phyloP scores from a whole-genome alignment of 1,140 invertebrate species.

The Scaptomyza hsui region DNA sequence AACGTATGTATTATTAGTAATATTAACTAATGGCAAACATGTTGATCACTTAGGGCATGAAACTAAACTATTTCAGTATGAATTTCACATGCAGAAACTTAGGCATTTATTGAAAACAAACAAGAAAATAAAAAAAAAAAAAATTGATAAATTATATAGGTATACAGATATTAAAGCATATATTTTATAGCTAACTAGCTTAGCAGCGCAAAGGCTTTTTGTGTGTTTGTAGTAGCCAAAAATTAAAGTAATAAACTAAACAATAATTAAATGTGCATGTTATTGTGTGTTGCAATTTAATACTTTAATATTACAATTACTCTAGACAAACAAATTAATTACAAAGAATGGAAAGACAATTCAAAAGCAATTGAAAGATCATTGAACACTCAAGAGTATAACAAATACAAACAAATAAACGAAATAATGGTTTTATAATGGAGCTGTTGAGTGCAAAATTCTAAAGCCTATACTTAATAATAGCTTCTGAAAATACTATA shows the following conservation, averaged over 20 bases:
- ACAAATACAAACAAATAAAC: conserved; percentile 33
- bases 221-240: conserved; percentile 75
- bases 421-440: conserved; percentile 72
- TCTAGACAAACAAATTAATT: conserved; percentile 38
- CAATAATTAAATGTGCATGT: conserved; percentile 69
- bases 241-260: conserved; percentile 62
- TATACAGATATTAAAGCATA: conserved; percentile 51
- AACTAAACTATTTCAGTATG: conserved; percentile 50
- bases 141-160: conserved; percentile 33
- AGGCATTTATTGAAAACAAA: conserved; percentile 70
- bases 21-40: conserved; percentile 51
- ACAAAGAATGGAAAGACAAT: conserved; percentile 11
- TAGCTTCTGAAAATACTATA: conserved; percentile 28
- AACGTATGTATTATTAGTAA: conserved; percentile 67
- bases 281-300: conserved; percentile 56
- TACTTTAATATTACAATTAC: conserved; percentile 70
- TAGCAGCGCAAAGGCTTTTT: conserved; percentile 69
- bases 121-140: conserved; percentile 38
- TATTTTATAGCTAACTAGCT: conserved; percentile 70
- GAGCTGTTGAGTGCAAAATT: conserved; percentile 74
- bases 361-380: conserved; percentile 36
- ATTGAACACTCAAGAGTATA: conserved; percentile 7
- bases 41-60: conserved; percentile 46
- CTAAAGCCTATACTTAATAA: conserved; percentile 29
- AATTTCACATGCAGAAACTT: conserved; percentile 65